Conservation (phyloP, 2,113 vertebrate genomes). For the Pluvialis apricaria region DNA sequence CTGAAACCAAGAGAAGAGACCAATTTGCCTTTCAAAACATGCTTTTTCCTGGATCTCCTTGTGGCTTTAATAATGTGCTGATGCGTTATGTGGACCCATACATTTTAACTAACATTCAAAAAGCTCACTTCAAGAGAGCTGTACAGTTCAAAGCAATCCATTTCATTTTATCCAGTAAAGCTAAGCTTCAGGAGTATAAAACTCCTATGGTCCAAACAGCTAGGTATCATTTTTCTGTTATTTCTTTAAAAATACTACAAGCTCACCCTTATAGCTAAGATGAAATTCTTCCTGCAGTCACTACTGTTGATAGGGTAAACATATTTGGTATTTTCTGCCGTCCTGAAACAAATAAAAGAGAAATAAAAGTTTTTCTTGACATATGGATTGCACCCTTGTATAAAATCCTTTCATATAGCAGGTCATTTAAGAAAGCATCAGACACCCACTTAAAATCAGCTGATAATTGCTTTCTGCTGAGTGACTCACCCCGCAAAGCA, state of each 20-base stretch:
- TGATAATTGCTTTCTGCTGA: slow-evolving; percentile 51
- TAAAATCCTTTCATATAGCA: background rate
- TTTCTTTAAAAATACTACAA: background rate
- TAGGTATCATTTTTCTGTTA: background rate
- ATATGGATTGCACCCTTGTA: background rate
- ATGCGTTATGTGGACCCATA: background rate
- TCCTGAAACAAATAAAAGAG: background rate
- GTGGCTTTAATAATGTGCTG: background rate
- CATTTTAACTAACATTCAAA: background rate
- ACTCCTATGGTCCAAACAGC: background rate
- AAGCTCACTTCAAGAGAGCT: background rate
- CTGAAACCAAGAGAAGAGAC: background rate
- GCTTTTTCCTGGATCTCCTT: background rate
- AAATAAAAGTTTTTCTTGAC: background rate
- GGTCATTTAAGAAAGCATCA: slow-evolving; percentile 45
- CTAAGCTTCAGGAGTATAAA: background rate
- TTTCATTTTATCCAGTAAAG: background rate
- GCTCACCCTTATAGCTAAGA: background rate
- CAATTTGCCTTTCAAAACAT: background rate
- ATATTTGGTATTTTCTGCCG: background rate
- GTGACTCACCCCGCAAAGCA: slow-evolving; percentile 12
- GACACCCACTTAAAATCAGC: slow-evolving; percentile 19
- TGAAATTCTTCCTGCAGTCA: background rate
- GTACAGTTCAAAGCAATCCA: background rate
- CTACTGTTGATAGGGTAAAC: background rate